Conservation (phyloP, 2,113 vertebrate genomes). For the Podilymbus podiceps region DNA sequence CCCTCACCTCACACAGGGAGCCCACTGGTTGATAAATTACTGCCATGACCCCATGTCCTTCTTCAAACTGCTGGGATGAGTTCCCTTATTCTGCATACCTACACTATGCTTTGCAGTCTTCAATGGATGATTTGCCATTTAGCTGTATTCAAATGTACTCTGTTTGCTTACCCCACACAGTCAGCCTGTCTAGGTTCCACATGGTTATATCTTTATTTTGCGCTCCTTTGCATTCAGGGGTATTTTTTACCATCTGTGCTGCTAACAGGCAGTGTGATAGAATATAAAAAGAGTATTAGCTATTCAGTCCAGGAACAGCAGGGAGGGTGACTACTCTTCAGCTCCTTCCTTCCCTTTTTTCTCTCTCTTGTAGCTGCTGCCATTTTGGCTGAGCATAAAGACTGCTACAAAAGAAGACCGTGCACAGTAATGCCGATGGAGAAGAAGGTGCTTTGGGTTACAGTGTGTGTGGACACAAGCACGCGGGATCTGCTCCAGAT, state of each 20-base stretch:
- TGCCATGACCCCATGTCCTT: not conserved
- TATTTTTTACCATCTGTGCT: constrained; percentile 58
- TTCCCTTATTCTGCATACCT: not conserved
- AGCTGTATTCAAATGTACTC: constrained; percentile 1
- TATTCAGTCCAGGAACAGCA: constrained; percentile 12
- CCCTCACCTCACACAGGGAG: not conserved
- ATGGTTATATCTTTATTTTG: constrained; percentile 41
- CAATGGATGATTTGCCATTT: constrained; percentile 37
- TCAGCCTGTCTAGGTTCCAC: constrained; percentile 35
- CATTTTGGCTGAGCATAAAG: not conserved
- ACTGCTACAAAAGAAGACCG: not conserved
- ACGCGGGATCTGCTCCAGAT: not conserved
- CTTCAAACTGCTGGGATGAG: not conserved
- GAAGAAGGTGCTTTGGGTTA: not conserved
- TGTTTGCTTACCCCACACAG: constrained; percentile 35
- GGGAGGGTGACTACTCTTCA: not conserved
- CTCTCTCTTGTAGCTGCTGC: not conserved
- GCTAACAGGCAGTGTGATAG: constrained; percentile 26
- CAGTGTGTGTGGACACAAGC: rapidly evolving
- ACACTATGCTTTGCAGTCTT: not conserved
- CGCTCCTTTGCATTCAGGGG: not conserved
- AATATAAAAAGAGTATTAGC: constrained; percentile 38
- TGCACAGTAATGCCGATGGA: not conserved
- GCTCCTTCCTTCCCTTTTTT: not conserved
- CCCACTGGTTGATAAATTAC: too few relatives aligned